Evolutionary conservation across 2,888 invertebrate species (phyloP).

Genomic region (Cheilosia pagana): DNA sequence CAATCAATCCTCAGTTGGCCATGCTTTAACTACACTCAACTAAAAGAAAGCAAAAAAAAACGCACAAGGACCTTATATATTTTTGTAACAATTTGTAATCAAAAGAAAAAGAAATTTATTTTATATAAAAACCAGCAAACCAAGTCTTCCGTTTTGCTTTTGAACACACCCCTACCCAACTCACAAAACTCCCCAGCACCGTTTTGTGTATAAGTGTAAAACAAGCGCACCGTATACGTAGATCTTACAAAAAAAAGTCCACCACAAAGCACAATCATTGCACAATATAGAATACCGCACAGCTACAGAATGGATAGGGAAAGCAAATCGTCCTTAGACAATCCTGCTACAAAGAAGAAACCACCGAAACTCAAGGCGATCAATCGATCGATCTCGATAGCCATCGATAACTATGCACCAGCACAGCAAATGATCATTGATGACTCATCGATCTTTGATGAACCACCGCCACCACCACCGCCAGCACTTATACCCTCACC

Average conservation of each 20-base stretch:
- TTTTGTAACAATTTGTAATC: conserved; percentile 48
- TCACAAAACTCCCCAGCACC: conserved; percentile 38
- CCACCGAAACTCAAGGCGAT: conserved; percentile 83
- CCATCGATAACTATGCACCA: conserved; percentile 83
- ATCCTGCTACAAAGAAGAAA: conserved; percentile 82
- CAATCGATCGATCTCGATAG: conserved; percentile 83
- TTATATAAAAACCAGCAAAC: conserved; percentile 35
- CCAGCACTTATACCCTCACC: conserved; percentile 81
- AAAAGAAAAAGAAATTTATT: conserved; percentile 22
- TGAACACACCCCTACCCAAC: conserved; percentile 24
- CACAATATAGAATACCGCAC: conserved; percentile 74
- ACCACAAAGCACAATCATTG: conserved; percentile 72
- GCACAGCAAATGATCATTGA: conserved; percentile 78
- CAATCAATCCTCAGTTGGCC: neutral
- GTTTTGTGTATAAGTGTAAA: conserved; percentile 37
- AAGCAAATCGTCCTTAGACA: conserved; percentile 81
- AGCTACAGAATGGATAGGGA: conserved; percentile 72
- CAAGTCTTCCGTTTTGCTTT: conserved; percentile 53
- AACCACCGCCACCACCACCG: conserved; percentile 81
- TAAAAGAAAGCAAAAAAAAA: conserved; percentile 18
- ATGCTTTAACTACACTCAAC: conserved; percentile 24
- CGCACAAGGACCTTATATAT: conserved; percentile 67
- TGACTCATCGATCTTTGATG: conserved; percentile 81
- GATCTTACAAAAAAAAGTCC: conserved; percentile 27
- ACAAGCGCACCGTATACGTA: conserved; percentile 43